Evolutionary conservation across 2,113 vertebrate species (phyloP).

Genomic region (Neofelis nebulosa): DNA sequence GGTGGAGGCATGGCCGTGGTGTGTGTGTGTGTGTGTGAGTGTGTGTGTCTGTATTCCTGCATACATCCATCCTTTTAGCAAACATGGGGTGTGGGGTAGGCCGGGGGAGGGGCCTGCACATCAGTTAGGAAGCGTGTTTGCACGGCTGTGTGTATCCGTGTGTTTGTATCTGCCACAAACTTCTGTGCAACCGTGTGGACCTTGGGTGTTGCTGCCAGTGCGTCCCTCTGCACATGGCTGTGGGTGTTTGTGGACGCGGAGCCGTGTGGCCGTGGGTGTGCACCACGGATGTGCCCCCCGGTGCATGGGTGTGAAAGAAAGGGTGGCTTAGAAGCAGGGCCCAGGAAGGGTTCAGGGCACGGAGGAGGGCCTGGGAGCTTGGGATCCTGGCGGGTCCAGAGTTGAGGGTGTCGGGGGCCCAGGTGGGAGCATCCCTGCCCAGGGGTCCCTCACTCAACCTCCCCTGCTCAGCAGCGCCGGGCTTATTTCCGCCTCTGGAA

Average conservation of each 20-base stretch:
- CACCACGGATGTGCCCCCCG: not conserved
- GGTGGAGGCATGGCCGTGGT: not conserved
- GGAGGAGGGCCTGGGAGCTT: not conserved
- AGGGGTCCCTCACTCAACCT: constrained; percentile 16
- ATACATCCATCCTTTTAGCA: not conserved
- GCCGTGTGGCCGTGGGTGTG: not conserved
- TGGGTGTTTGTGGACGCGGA: not conserved
- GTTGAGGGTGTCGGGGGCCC: not conserved
- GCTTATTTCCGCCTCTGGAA: constrained; percentile 91
- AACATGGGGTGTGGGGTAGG: not conserved
- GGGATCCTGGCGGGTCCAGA: not conserved
- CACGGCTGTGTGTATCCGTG: not conserved
- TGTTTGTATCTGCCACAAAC: not conserved
- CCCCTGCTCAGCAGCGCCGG: constrained; percentile 84
- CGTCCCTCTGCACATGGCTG: not conserved
- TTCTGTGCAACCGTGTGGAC: not conserved
- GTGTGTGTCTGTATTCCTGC: not conserved
- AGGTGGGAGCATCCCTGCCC: not conserved
- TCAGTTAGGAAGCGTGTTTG: not conserved
- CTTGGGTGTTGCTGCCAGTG: not conserved
- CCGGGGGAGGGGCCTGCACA: not conserved
- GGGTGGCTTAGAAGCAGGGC: not conserved
- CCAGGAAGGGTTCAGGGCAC: not conserved
- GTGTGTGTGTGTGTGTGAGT: not conserved
- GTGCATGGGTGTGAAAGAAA: not conserved